Conservation (phyloP, 2,113 vertebrate genomes). For the Columbina picui region DNA sequence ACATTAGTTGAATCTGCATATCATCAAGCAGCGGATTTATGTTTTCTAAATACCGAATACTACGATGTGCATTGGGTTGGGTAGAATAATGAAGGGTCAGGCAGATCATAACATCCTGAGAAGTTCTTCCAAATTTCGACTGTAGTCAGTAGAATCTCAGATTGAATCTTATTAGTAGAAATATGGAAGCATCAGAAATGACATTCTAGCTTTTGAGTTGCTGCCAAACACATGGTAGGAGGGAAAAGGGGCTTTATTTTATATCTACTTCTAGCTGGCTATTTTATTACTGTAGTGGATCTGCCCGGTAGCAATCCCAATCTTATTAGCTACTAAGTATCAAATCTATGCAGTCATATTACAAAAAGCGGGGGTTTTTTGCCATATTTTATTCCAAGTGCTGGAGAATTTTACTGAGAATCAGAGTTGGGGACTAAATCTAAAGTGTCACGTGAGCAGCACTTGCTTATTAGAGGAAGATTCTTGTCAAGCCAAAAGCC, state of each 20-base stretch:
- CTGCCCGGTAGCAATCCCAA: not conserved
- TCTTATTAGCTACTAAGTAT: conserved; percentile 10
- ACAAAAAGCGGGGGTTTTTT: not conserved
- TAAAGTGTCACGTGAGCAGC: not conserved
- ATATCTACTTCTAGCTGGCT: not conserved
- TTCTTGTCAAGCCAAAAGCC: conserved; percentile 3
- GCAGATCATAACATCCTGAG: not conserved
- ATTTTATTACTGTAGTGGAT: conserved; percentile 9
- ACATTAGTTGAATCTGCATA: not conserved
- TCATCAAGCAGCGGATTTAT: not conserved
- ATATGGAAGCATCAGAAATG: not conserved
- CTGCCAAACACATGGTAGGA: not conserved
- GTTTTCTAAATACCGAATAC: not conserved
- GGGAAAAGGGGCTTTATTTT: not conserved
- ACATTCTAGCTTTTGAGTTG: not conserved
- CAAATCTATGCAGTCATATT: not conserved
- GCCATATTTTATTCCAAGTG: not conserved
- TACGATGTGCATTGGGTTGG: not conserved
- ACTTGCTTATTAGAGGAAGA: not conserved
- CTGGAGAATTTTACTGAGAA: not conserved
- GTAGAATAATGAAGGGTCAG: not conserved
- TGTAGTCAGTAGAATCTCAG: not conserved
- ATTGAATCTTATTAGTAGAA: not conserved
- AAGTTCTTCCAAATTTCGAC: not conserved
- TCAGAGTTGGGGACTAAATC: not conserved